Evolutionary conservation across 2,888 invertebrate genomes (phyloP).

Genomic region (Drosophila trichaetosa): DNA sequence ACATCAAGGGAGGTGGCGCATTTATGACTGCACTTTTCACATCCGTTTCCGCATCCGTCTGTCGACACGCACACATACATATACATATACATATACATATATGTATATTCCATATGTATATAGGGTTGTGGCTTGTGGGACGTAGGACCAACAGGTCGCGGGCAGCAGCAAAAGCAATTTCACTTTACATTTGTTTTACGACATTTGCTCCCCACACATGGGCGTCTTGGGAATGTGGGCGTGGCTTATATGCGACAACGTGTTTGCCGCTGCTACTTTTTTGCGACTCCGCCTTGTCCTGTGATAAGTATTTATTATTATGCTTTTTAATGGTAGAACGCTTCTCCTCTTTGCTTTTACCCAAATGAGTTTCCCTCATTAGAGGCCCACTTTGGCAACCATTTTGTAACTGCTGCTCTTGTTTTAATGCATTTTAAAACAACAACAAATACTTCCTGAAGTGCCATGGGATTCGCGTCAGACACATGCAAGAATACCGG

Average conservation of each 20-base stretch:
- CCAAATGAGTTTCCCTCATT: conserved; percentile 79
- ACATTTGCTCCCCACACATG: conserved; percentile 62
- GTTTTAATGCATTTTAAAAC: conserved; percentile 42
- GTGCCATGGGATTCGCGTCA: not conserved
- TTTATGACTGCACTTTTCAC: conserved; percentile 81
- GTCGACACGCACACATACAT: conserved; percentile 62
- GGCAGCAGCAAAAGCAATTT: conserved; percentile 74
- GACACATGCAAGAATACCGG: not conserved
- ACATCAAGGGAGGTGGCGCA: conserved; percentile 72
- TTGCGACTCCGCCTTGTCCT: conserved; percentile 38
- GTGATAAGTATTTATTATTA: conserved; percentile 80
- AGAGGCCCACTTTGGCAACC: conserved; percentile 51
- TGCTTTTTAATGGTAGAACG: conserved; percentile 74
- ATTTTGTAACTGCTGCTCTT: conserved; percentile 27
- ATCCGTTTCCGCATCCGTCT: conserved; percentile 76
- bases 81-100: conserved; percentile 11
- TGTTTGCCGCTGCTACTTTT: conserved; percentile 56
- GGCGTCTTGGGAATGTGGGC: conserved; percentile 35
- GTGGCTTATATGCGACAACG: conserved; percentile 59
- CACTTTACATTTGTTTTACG: conserved; percentile 81
- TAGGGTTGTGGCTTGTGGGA: conserved; percentile 34
- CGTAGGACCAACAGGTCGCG: conserved; percentile 65
- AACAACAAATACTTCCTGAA: conserved; percentile 11
- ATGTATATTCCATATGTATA: not conserved
- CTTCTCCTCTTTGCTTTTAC: conserved; percentile 69